Evolutionary conservation across 2,797 vertebrate genomes (phyloP).

Genomic region (Hemibagrus guttatus): DNA sequence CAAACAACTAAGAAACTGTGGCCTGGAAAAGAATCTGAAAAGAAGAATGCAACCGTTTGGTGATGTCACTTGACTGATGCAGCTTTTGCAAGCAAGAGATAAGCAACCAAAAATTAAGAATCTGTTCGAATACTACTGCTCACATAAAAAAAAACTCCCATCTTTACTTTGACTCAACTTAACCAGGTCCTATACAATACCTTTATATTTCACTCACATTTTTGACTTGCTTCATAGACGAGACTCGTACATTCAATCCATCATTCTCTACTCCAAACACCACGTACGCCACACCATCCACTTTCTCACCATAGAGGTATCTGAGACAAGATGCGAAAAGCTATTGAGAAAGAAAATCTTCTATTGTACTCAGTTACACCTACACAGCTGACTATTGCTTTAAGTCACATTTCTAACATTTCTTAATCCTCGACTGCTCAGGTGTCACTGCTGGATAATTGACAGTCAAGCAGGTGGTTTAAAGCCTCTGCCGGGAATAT

Average conservation of each 20-base stretch:
- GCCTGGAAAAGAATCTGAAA: background rate
- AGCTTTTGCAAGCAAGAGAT: background rate
- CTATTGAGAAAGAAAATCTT: background rate
- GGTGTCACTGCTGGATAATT: too few species aligned
- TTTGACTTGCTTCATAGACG: conserved; percentile 69
- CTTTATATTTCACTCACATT: conserved; percentile 61
- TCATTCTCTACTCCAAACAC: conserved; percentile 72
- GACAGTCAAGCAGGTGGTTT: too few species aligned
- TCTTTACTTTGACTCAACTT: too few species aligned
- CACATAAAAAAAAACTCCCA: background rate
- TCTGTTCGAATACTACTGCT: background rate
- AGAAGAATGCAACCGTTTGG: background rate
- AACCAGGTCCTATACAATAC: background rate
- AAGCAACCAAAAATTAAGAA: background rate
- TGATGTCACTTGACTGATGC: too few species aligned
- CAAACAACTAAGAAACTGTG: background rate
- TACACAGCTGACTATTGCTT: background rate
- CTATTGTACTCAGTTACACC: background rate
- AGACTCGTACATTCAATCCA: conserved; percentile 67
- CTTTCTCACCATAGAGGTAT: conserved; percentile 72
- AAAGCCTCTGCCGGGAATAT: too few species aligned
- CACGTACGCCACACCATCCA: conserved; percentile 74
- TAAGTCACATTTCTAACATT: background rate
- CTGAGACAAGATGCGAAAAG: conserved; percentile 46
- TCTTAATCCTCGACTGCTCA: background rate